phyloP scores from a whole-genome alignment of 2,113 vertebrate species.

The Thunnus maccoyii region DNA sequence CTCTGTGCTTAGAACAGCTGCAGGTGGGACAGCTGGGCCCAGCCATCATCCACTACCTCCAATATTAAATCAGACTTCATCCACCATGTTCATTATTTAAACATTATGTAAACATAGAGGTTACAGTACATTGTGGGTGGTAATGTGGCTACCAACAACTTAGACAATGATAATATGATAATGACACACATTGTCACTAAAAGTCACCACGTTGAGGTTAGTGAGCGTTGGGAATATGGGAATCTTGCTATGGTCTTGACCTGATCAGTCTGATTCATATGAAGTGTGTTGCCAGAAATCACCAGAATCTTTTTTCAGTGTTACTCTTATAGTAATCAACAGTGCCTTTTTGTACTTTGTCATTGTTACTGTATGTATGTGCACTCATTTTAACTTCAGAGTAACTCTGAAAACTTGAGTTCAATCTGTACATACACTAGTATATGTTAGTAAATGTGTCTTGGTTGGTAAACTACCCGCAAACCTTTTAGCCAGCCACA shows the following conservation, averaged over 20 bases:
- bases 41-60: slow-evolving; percentile 47
- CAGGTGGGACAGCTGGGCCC: slow-evolving; percentile 42
- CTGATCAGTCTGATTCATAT: not conserved
- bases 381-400: not conserved
- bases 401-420: not conserved
- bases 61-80: slow-evolving; percentile 54
- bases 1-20: slow-evolving; percentile 51
- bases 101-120: slow-evolving; percentile 48
- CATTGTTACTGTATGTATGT: not conserved
- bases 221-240: not conserved
- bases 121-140: slow-evolving; percentile 11
- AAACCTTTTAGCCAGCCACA: not conserved
- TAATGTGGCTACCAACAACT: slow-evolving; percentile 9
- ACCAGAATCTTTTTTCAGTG: no score
- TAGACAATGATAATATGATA: slow-evolving; percentile 22
- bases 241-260: not conserved
- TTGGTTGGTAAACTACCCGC: not conserved
- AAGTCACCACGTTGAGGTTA: slow-evolving; percentile 22
- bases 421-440: no score
- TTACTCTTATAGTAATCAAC: not conserved
- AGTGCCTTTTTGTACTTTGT: not conserved
- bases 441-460: not conserved
- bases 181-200: slow-evolving; percentile 8
- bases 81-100: slow-evolving; percentile 35
- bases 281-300: not conserved